Evolutionary conservation across 2,797 vertebrate species (phyloP), one percentile per base, ranked within the genome.

Genomic region (Pseudomugil gertrudae): DNA sequence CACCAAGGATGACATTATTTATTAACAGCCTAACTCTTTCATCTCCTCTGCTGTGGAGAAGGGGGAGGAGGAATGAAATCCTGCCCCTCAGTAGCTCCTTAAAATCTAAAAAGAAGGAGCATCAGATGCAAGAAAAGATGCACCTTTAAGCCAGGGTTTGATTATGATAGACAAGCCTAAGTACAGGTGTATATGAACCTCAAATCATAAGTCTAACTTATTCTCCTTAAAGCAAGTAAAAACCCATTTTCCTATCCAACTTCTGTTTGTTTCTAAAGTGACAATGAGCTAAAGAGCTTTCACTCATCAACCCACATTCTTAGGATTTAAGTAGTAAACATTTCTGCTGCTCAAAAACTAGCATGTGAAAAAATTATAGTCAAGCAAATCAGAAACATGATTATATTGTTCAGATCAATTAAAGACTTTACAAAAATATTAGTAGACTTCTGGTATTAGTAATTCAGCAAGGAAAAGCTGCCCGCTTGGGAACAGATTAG

Each of bases 1-100:
- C 74, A 61, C 70, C 66, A 75, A 72, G 79, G 72, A 83, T 36
- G 65, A 57, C 74, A 90, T 90, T 70, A 87, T 86, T 90, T 88
- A 91, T 91, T 83, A 72, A 84, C 65, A 69, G 32, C 55, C 47
- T 19, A 45, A 65, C 70, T 75, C 66, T 79, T 87, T 82, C 61
- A 81, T 87, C 72, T 72, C 5, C 14, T 23, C 62, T 57, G 61
- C 40, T 68, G 58, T 69, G 55, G 66, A 40, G 50, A 40, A 62
- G 63, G 36, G 57, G 66, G 54, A 65, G 64, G 63, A 69, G 63
- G 67, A 73, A 72, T 67, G 54, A 79, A 67, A 74, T 74, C 65
- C 63, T 72, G 45, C 11, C 62, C 74, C 51, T 57, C 36, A 26
- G 32, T 27, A 10, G 32, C 35, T 63, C 17, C 11, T 64, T 29